Base-by-base conservation (phyloP, 2,797 vertebrate species). In the Tarsius wallacei region DNA sequence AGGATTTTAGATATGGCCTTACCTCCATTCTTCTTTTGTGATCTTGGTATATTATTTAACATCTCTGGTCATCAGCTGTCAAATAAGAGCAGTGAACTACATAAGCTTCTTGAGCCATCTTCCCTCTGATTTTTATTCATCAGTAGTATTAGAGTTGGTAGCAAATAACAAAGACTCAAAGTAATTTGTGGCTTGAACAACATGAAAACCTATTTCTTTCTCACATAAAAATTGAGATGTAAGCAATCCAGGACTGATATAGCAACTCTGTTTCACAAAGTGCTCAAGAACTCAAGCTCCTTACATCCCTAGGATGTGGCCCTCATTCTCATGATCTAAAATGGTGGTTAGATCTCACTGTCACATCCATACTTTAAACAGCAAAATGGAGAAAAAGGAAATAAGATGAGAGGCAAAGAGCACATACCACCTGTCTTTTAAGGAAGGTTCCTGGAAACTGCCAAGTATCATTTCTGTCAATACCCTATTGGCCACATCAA, bases 71-170 rank as follows among this genome's bases (percentile, higher is more conserved):
- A 95, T 64, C 26, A 83, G 17, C 74, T 90, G 70, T 95, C 49
- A 83, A 94, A 83, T 93, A 70, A 88, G 49, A 93, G 12, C 47
- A 66, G 26, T 92, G 14, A 94, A 80, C 63, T 51, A 82, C 70
- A 66, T 59, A 87, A 82, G 31, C 64, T 95, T 31, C 88, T 55
- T 93, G 57, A 90, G 86, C 55, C 90, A 93, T 53, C 55, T 84
- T 93, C 63, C 24, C 77, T 36, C 33, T 91, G 12, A 97, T 93
- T 78, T 92, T 95, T 85, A 94, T 90, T 96, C 74, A 68, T 87
- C 63, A 71, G 24, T 96, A 82, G 26, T 63, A 80, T 92, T 90
- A 71, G 47, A 87, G 66, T 84, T 95, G 59, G 70, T 66, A 89
- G 49, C 71, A 87, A 95, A 85, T 93, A 95, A 84, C 31, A 87